Evolutionary conservation across 2,888 invertebrate species (phyloP), one percentile per base, ranked within the genome.

Genomic region (Cerastoderma edule): DNA sequence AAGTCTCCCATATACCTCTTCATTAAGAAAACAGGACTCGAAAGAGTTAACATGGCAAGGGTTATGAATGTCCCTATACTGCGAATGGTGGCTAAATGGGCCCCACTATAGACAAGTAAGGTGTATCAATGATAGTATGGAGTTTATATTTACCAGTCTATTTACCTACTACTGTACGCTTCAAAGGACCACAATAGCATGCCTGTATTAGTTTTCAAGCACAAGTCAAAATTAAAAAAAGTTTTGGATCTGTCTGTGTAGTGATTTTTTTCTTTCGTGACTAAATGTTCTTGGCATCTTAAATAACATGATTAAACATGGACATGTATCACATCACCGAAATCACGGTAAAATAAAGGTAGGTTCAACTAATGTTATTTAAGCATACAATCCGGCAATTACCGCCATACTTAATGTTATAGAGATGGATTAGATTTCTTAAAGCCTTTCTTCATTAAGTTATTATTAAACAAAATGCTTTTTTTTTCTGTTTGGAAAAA

Each of bases 251-350:
- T 33, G 33, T 53, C n/a, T 35, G 35, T 67, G 28, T 32, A n/a
- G 46, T 54, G 56, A 56, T 68, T 33, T 44, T 54, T 56, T 24
- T 75, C 56, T 24, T 24, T 33, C 57, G 71, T 67, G 67, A 64
- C 48, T 74, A 63, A 30, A 60, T 48, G 65, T 67, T 73, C 54
- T 57, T 44, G 27, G 48, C 44, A 66, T 53, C 65, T 56, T 35
- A 56, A 44, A 66, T 53, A 74, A 67, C 33, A 78, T 78, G 78
- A 70, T 73, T 56, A 78, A 71, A 78, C 78, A 74, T 71, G 78
- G 78, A 73, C 32, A 70, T 65, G 50, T 71, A 56, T 70, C 78
- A 16, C 71, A 74, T 74, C 70, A 60, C 53, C 50, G 67, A 32
- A 67, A 67, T 64, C 63, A 67, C 28, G 75, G 75, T 39, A 71